These are phyloP conservation scores for Caenorhabditis briggsae DNA, from an alignment of 1,140 invertebrate species.

Conservation along the genomic window DNA sequence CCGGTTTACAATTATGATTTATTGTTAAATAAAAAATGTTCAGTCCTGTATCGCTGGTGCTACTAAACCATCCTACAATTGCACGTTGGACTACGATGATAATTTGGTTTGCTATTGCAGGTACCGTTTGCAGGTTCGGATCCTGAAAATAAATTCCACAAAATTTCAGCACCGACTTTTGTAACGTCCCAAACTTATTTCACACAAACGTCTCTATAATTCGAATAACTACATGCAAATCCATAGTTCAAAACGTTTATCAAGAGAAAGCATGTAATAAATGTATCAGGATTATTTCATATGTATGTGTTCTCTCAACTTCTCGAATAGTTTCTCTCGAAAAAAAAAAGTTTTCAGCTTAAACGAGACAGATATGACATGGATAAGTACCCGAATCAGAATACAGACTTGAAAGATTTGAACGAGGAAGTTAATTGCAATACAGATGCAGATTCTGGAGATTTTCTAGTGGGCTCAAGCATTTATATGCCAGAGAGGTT, in stretches of 20 bases:
- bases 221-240: neutral
- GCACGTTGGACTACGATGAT: neutral
- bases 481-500: slow-evolving; percentile 6
- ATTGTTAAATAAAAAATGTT: neutral
- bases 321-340: neutral
- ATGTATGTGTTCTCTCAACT: neutral
- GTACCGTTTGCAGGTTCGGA: neutral
- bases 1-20: neutral
- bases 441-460: neutral
- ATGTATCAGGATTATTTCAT: slow-evolving; percentile 7
- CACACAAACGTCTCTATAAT: neutral
- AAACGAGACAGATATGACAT: neutral
- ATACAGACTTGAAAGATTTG: neutral
- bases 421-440: neutral
- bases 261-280: neutral
- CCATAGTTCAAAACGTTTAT: neutral
- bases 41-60: neutral
- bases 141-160: neutral
- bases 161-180: slow-evolving; percentile 6
- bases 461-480: neutral
- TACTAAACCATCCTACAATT: neutral
- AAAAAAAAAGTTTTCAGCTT: neutral
- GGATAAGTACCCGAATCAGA: neutral
- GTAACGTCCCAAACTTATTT: neutral
- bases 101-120: neutral